Conservation (phyloP, 2,797 vertebrate species). For the Intellagama lesueurii region DNA sequence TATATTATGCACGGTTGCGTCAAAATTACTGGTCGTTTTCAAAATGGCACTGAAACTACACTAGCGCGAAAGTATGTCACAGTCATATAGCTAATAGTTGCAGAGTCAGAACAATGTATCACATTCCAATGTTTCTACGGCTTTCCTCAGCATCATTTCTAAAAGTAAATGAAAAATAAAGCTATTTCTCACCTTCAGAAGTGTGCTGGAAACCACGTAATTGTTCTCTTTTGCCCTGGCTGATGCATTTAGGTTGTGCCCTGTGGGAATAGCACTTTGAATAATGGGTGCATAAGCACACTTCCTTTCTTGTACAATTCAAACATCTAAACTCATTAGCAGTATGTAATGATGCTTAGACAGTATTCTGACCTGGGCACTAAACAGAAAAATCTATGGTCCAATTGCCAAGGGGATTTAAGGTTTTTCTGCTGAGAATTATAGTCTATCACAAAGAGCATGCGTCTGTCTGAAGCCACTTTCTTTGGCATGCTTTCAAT, state of each 20-base stretch:
- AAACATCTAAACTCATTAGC: constrained; percentile 53
- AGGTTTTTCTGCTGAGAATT: constrained; percentile 42
- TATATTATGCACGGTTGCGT: background rate
- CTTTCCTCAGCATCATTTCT: background rate
- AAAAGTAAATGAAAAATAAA: constrained; percentile 9
- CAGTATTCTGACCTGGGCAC: constrained; percentile 44
- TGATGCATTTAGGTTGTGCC: constrained; percentile 15
- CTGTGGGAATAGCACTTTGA: constrained; percentile 31
- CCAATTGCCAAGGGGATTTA: constrained; percentile 45
- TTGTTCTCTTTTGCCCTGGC: constrained; percentile 38
- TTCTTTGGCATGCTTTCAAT: constrained; percentile 47
- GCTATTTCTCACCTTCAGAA: constrained; percentile 35
- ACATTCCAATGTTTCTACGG: background rate
- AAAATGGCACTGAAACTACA: background rate
- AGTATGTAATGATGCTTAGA: constrained; percentile 48
- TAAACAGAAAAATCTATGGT: constrained; percentile 47
- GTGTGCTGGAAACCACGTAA: constrained; percentile 41
- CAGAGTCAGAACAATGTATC: background rate
- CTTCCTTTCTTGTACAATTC: constrained; percentile 28
- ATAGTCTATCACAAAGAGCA: background rate
- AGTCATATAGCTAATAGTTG: background rate
- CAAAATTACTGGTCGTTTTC: background rate
- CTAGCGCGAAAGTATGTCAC: background rate
- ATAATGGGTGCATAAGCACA: constrained; percentile 44
- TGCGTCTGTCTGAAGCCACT: constrained; percentile 25